These are phyloP conservation scores for Galeopterus variegatus DNA, from an alignment of 2,113 vertebrate genomes.

Conservation along the genomic window DNA sequence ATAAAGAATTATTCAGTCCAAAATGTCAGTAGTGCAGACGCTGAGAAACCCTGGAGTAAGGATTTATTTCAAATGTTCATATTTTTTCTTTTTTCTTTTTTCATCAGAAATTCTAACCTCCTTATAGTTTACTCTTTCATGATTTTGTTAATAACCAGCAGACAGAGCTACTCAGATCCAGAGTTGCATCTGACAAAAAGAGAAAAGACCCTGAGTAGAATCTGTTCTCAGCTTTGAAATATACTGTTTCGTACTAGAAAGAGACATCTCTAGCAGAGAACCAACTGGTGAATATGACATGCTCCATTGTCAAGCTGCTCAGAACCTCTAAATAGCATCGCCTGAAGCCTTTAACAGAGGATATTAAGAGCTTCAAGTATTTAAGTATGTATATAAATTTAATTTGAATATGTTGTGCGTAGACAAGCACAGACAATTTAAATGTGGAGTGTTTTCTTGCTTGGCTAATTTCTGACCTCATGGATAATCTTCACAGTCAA, in stretches of 20 bases:
- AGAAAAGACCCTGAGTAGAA: neutral
- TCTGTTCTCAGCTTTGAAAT: slow-evolving; percentile 34
- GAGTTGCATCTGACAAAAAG: neutral
- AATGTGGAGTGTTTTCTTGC: neutral
- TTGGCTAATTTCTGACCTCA: slow-evolving; percentile 14
- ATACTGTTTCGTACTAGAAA: neutral
- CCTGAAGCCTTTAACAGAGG: slow-evolving; percentile 20
- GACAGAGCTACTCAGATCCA: neutral
- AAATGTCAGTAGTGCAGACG: neutral
- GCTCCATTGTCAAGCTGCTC: slow-evolving; percentile 2
- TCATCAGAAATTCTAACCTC: neutral
- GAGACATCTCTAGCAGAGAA: neutral
- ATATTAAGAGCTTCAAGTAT: neutral
- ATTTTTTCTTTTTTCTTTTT: neutral
- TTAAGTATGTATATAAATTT: slow-evolving; percentile 51
- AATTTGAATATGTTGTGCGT: neutral
- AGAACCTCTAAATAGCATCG: neutral
- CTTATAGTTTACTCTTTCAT: neutral
- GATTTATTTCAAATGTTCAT: neutral
- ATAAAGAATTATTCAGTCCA: neutral
- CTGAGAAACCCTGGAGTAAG: neutral
- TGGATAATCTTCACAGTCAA: neutral
- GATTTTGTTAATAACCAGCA: neutral
- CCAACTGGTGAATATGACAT: neutral
- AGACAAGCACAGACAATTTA: slow-evolving; percentile 12